Evolutionary conservation across 2,888 invertebrate genomes (phyloP).

Genomic region (Argyresthia albistria): DNA sequence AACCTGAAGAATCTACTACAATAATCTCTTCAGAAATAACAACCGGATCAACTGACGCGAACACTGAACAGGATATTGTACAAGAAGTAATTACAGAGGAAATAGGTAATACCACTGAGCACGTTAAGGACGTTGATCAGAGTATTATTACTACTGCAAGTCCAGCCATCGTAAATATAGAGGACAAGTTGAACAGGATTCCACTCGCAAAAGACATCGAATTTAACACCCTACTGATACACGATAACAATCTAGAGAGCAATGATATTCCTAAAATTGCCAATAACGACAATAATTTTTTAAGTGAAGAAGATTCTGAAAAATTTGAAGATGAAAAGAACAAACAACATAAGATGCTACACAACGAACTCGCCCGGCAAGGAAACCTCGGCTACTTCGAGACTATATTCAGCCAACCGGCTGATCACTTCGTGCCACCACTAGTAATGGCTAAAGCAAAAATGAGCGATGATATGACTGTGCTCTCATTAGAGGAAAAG

Average conservation of each 20-base stretch:
- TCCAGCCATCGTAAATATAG: constrained; percentile 12
- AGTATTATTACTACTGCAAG: no score
- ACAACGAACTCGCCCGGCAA: constrained; percentile 52
- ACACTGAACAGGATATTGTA: constrained; percentile 37
- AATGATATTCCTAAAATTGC: constrained; percentile 44
- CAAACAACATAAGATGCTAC: constrained; percentile 53
- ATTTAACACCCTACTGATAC: constrained; percentile 12
- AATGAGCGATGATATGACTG: constrained; percentile 63
- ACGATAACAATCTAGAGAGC: constrained; percentile 44
- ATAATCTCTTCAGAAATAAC: constrained; percentile 26
- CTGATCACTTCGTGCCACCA: constrained; percentile 65
- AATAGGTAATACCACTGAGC: constrained; percentile 33
- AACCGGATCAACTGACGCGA: constrained; percentile 26
- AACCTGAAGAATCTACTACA: constrained; percentile 42
- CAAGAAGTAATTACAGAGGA: constrained; percentile 37
- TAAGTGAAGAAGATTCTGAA: constrained; percentile 36
- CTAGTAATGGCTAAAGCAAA: constrained; percentile 67
- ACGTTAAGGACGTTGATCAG: constrained; percentile 25
- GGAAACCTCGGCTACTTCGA: constrained; percentile 60
- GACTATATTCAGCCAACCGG: constrained; percentile 60
- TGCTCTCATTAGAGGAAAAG: constrained; percentile 60
- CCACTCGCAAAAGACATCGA: constrained; percentile 16
- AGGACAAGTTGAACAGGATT: neutral
- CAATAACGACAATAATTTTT: constrained; percentile 24
- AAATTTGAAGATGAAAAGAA: constrained; percentile 50